Base-by-base conservation (phyloP, 2,888 invertebrate species). In the Chymomyza caudatula region DNA sequence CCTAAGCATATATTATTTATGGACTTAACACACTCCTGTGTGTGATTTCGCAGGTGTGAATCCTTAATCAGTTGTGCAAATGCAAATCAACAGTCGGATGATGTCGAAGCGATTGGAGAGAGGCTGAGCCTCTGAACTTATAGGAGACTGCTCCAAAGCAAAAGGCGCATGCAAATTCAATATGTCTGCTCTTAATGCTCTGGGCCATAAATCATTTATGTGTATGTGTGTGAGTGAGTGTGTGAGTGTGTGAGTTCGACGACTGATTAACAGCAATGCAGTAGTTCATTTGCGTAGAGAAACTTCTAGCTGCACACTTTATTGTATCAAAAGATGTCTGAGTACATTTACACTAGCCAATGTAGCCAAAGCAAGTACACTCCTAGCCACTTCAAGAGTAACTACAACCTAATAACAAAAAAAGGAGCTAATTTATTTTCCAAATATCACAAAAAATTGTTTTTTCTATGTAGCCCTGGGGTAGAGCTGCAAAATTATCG, bases 11-110 rank as follows among this genome's bases (percentile, higher is more conserved):
- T 55, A 61, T 66, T 54, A 66, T 59, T 60, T 11, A 49, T 63
- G 53, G 42, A 25, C 47, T 17, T 23, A 22, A 58, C 29, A 15
- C 37, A 29, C 13, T 1, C 42, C 42, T 60, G 42, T 37, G 42
- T 56, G 56, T 37, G 15, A 25, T 2, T 51, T 52, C 59, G 53
- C 51, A 64, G 62, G 67, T 76, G 74, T 67, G 63, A 73, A 59
- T 74, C 29, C 64, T 63, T 62, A 65, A 74, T 70, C 67, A 67
- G 62, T 53, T 64, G 63, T 55, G 62, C 68, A 69, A 73, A 76
- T 76, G 76, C 66, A 76, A 76, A 69, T 76, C 74, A 67, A 70
- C 62, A 56, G 29, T 11, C 11, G n/a, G n/a, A n/a, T 37, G 29
- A 11, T 11, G 8, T 3, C 29, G 11, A 11, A 37, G 29, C 8